Evolutionary conservation across 1,140 invertebrate species (phyloP).

Genomic region (Theocolax elegans): DNA sequence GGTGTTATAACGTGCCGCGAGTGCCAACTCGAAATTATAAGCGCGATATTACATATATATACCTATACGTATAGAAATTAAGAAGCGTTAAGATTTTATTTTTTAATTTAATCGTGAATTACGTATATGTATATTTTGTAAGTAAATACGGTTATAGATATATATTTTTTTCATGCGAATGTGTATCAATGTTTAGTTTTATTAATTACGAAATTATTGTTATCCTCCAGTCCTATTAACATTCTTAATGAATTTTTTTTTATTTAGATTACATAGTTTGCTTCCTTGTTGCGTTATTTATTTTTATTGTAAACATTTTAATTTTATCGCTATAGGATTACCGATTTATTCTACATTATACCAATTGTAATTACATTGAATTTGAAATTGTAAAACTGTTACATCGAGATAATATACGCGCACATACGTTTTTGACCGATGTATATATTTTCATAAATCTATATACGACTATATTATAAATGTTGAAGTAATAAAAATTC

Average conservation of each 20-base stretch:
- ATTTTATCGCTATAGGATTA: neutral
- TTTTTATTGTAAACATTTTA: conserved; percentile 15
- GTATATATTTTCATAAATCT: too few relatives aligned
- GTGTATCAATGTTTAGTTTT: neutral
- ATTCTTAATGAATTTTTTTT: neutral
- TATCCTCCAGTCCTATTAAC: too few relatives aligned
- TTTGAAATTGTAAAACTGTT: conserved; percentile 10
- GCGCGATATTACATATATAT: neutral
- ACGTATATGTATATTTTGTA: conserved; percentile 25
- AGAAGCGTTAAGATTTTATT: neutral
- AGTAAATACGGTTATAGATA: conserved; percentile 20
- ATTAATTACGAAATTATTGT: neutral
- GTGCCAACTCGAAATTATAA: neutral
- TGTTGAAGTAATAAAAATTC: too few relatives aligned
- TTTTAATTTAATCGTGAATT: neutral
- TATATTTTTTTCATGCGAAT: neutral
- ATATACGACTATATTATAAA: too few relatives aligned
- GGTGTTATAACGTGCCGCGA: neutral
- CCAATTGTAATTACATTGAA: too few relatives aligned
- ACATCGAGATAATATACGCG: neutral
- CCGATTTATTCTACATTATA: neutral
- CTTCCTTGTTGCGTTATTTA: conserved; percentile 6
- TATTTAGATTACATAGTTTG: neutral
- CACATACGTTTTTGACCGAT: too few relatives aligned
- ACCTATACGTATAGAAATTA: neutral